Percentiles rank a stretch among this genome's conserved stretches.
These are phyloP conservation scores for Carabus problematicus DNA, from an alignment of 2,888 invertebrate species.

Conservation along the genomic window DNA sequence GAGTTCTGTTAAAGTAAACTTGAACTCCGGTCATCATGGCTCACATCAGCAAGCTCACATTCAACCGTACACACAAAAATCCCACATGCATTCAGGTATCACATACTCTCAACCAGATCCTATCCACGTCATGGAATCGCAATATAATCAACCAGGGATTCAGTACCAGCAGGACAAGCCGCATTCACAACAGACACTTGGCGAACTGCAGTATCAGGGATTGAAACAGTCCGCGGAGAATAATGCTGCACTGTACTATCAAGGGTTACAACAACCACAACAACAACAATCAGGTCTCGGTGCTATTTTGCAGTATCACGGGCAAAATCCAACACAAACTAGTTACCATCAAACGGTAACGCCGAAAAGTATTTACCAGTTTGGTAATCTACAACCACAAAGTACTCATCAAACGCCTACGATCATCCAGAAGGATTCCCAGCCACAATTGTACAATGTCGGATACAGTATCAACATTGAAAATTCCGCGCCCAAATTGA, in stretches of 20 bases:
- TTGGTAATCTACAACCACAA: neutral
- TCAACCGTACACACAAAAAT: neutral
- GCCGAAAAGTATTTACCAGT: neutral
- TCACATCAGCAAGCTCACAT: neutral
- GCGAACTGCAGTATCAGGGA: neutral
- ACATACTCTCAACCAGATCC: slow-evolving; percentile 1
- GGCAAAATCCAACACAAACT: slow-evolving; percentile 10
- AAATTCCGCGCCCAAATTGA: slow-evolving; percentile 40
- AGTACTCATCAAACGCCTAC: slow-evolving; percentile 22
- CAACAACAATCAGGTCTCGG: slow-evolving; percentile 17
- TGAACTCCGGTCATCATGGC: slow-evolving; percentile 34
- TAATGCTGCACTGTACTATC: neutral
- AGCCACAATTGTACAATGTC: slow-evolving; percentile 51
- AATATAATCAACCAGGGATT: neutral
- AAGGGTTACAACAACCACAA: neutral
- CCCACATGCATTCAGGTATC: neutral
- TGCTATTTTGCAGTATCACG: slow-evolving; percentile 13
- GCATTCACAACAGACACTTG: too few relatives aligned
- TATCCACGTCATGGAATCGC: neutral
- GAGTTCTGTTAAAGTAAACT: slow-evolving; percentile 49
- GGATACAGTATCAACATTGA: slow-evolving; percentile 54
- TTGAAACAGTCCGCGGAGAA: neutral
- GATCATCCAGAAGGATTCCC: neutral
- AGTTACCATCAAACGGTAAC: neutral
- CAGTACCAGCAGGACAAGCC: neutral